Percentiles rank a stretch among this genome's conserved stretches.
Conservation (phyloP, 2,888 invertebrate genomes). For the Notodonta ziczac region DNA sequence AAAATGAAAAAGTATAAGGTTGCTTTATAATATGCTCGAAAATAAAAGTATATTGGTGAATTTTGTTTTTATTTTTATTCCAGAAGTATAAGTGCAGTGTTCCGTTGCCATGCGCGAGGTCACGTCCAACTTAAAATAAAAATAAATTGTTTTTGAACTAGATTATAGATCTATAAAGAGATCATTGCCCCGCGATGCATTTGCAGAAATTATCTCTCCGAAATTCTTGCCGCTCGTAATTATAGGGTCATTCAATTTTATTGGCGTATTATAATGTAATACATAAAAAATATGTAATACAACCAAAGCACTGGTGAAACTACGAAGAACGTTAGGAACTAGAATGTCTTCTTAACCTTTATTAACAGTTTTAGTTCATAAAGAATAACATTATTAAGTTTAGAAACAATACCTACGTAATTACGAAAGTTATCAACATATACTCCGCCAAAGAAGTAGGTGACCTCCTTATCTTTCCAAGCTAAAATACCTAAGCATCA, state of each 20-base stretch:
- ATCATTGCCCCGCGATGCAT: conserved; percentile 26
- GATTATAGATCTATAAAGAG: conserved; percentile 36
- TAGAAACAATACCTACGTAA: no score
- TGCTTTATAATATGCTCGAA: background rate
- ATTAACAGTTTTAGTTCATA: no score
- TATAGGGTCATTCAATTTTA: background rate
- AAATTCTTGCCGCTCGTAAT: background rate
- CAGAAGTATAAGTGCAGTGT: conserved; percentile 5
- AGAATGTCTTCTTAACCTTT: no score
- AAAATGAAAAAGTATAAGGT: no score
- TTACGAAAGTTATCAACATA: no score
- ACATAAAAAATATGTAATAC: background rate
- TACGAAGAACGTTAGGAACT: no score
- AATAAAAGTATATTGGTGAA: background rate
- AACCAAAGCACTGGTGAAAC: no score
- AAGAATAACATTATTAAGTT: no score
- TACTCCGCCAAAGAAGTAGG: no score
- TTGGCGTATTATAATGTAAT: background rate
- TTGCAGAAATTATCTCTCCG: conserved; percentile 11
- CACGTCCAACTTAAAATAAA: conserved; percentile 25
- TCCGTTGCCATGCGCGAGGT: conserved; percentile 4
- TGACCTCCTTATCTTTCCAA: no score
- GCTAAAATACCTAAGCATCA: no score
- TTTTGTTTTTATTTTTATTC: background rate
- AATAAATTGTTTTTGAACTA: conserved; percentile 32